These are phyloP conservation scores for Todiramphus saurophagus DNA, from an alignment of 2,113 vertebrate genomes.

Conservation along the genomic window DNA sequence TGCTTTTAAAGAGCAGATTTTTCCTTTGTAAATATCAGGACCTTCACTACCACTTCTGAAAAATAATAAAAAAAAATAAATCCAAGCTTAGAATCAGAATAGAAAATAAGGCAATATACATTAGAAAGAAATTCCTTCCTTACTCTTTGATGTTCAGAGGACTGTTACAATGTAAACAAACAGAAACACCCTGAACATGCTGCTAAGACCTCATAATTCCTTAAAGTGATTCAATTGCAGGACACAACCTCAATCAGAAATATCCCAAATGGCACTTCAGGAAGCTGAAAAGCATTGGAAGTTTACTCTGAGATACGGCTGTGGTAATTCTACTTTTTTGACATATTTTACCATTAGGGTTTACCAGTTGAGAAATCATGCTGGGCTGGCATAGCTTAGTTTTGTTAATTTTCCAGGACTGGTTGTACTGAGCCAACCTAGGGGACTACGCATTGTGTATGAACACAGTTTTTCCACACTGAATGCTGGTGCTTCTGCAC, in stretches of 20 bases:
- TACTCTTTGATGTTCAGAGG: background rate
- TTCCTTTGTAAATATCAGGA: constrained; percentile 75
- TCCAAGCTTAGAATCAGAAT: background rate
- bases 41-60: constrained; percentile 70
- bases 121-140: background rate
- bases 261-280: background rate
- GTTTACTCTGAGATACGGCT: background rate
- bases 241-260: background rate
- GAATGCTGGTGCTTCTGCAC: background rate
- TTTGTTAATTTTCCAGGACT: background rate
- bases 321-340: background rate
- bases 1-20: constrained; percentile 91
- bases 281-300: background rate
- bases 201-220: background rate
- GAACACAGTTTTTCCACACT: background rate
- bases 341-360: background rate
- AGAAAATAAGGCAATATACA: background rate
- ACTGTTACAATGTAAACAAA: background rate
- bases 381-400: background rate
- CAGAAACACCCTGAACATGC: background rate
- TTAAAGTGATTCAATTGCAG: background rate
- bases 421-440: background rate
- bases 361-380: background rate
- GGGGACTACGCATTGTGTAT: background rate
- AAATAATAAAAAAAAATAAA: background rate